Base-by-base conservation (phyloP, 2,888 invertebrate species). In the Thyatira batis region DNA sequence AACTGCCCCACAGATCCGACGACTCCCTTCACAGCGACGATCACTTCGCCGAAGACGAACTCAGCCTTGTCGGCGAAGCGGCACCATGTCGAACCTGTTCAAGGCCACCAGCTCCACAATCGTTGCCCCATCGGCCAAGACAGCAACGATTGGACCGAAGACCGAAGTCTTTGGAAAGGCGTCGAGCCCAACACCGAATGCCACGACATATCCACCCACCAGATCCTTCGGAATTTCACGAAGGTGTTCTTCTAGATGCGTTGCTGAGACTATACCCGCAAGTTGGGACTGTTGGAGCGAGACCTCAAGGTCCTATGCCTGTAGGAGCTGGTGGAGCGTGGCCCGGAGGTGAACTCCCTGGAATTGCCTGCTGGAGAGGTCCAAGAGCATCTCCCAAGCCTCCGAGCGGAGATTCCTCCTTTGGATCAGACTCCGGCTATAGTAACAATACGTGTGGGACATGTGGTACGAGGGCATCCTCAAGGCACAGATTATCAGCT, bases 401-500 rank as follows among this genome's bases (percentile, higher is more conserved):
- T 43, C 94, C 94, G 52, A 94, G 94, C 60, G 94, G 94, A 64
- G 95, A 95, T 73, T 96, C 96, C 4, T 96, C 96, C 3, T 95
- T 96, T 65, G 96, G 96, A 27, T 96, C 96, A 8, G 97, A 97
- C 85, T 96, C 96, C 46, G 96, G 97, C 9, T 97, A 97, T 85
- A 97, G 96, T 82, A 96, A 97, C 84, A 95, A 95, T 73, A 95
- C 95, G 3, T 94, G 94, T 60, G 95, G 95, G 1, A 95, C 95
- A 0, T 94, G 94, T 60, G 95, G 95, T 10, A 94, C 94, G 1
- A 85, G 94, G 51, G 93, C 93, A 3, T 93, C 93, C 2, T 93
- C 92, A 10, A 82, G 90, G 57, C 92, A 92, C 74, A 83, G 92
- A 43, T 63, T 92, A 58, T 92, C 92, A 59, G 91, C 92, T 1